Base-by-base conservation (phyloP, 2,113 vertebrate genomes). In the Vireo altiloquus region DNA sequence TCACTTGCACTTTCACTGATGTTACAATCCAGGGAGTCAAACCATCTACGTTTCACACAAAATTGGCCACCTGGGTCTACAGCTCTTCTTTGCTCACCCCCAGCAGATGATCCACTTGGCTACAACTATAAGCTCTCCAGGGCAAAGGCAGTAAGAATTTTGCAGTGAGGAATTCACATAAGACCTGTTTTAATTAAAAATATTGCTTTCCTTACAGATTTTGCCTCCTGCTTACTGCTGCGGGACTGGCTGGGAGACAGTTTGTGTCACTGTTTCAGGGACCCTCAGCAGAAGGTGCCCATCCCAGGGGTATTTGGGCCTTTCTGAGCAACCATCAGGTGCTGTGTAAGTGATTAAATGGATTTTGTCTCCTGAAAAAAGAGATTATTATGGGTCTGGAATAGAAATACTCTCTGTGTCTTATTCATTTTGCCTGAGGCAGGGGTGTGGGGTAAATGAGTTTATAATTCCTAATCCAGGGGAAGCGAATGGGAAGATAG, bases 1-100 rank as follows among this genome's bases (percentile, higher is more conserved):
- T 97, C 86, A 95, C 90, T 96, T 94, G 68, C 77, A 77, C 57
- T 86, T 85, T 95, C 8, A 2, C 24, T 92, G 82, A 56, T 74
- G 63, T 89, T 94, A 70, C 68, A 44, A 37, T 64, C 60, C 69
- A 72, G 0, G 1, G 65, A 70, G 42, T 61, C 66, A 88, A 84
- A 52, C 18, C 6, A 15, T 80, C 39, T 56, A 46, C 27, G 42
- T 75, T 91, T 75, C 88, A 52, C 44, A 81, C 15, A 63, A 37
- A 93, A 60, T 11, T 64, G 37, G 40, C 78, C 63, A 56, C 18
- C 15, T 5, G 14, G 47, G 14, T 28, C 35, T 54, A 37, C 31
- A 88, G 40, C 42, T 81, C 46, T 81, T 63, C 19, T 76, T 69
- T 82, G 56, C 44, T 81, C 31, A 68, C n/a, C n/a, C 54, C n/a